Conservation (phyloP, 1,140 invertebrate species). For the Holcopasites calliopsidis region DNA sequence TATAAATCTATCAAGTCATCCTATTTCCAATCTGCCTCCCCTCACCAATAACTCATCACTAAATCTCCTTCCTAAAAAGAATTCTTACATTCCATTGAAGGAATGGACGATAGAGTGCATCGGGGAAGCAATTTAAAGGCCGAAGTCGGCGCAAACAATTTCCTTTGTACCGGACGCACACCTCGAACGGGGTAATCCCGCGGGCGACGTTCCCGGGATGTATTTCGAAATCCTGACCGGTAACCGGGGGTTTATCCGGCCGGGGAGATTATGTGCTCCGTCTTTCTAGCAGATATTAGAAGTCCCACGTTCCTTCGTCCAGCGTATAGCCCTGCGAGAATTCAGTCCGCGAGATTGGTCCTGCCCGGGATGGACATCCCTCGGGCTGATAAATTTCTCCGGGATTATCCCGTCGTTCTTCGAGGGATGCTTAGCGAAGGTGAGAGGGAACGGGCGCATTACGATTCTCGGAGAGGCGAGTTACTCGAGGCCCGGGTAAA, state of each 20-base stretch:
- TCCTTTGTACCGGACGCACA: not conserved
- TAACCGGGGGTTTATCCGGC: constrained; percentile 55
- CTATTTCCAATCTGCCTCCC: no score
- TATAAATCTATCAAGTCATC: no score
- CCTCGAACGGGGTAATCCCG: constrained; percentile 2
- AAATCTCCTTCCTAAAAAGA: no score
- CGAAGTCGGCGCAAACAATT: constrained; percentile 1
- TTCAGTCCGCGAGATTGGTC: constrained; percentile 58
- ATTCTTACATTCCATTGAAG: not conserved
- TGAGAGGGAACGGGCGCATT: not conserved
- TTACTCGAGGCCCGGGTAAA: not conserved
- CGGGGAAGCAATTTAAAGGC: not conserved
- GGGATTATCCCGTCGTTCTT: constrained; percentile 57
- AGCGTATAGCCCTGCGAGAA: constrained; percentile 33
- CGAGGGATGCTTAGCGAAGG: constrained; percentile 47
- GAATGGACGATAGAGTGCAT: not conserved
- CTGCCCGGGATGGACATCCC: constrained; percentile 12
- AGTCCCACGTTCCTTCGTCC: constrained; percentile 49
- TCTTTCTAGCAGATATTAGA: constrained; percentile 62
- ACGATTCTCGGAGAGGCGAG: not conserved
- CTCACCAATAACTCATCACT: no score
- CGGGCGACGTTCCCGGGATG: constrained; percentile 28
- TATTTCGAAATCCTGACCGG: constrained; percentile 56
- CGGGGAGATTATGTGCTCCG: constrained; percentile 57
- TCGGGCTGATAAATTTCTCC: constrained; percentile 56